A percentile compares a stretch with the other conserved stretches of the same genome.
phyloP scores from a whole-genome alignment of 2,113 vertebrate genomes.

The Azemiops feae region DNA sequence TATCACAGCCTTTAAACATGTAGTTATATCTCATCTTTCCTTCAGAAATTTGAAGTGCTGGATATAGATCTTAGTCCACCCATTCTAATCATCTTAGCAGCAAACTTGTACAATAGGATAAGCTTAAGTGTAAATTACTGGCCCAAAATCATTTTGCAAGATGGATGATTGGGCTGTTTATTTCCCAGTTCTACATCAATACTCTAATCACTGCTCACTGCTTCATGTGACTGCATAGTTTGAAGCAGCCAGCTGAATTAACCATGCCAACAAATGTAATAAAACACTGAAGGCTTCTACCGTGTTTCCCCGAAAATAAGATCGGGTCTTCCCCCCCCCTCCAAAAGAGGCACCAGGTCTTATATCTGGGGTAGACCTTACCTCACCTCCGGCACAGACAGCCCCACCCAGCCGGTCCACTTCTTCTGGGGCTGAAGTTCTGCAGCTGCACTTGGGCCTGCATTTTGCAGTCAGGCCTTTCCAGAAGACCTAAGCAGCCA shows the following conservation, averaged over 20 bases:
- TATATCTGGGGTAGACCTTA: too few species aligned
- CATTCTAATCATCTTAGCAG: not conserved
- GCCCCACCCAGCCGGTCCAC: too few species aligned
- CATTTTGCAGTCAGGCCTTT: too few species aligned
- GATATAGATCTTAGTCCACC: not conserved
- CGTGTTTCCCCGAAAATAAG: too few species aligned
- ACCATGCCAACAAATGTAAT: not conserved
- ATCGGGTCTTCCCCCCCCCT: too few species aligned
- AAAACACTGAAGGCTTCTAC: not conserved
- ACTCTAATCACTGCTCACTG: not conserved
- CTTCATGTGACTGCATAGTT: not conserved
- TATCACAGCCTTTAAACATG: not conserved
- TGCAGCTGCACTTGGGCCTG: too few species aligned
- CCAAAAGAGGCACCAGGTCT: too few species aligned
- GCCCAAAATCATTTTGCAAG: not conserved
- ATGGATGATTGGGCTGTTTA: not conserved
- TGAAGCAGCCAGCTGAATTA: not conserved
- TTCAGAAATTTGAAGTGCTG: not conserved
- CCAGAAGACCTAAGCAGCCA: too few species aligned
- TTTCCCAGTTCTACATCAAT: not conserved
- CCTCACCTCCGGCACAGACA: too few species aligned
- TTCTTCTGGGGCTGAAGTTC: too few species aligned
- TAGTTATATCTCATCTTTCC: not conserved
- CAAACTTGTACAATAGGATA: not conserved
- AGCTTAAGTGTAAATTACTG: not conserved